phyloP scores from a whole-genome alignment of 2,888 invertebrate species.

The Pyrrhia umbra region DNA sequence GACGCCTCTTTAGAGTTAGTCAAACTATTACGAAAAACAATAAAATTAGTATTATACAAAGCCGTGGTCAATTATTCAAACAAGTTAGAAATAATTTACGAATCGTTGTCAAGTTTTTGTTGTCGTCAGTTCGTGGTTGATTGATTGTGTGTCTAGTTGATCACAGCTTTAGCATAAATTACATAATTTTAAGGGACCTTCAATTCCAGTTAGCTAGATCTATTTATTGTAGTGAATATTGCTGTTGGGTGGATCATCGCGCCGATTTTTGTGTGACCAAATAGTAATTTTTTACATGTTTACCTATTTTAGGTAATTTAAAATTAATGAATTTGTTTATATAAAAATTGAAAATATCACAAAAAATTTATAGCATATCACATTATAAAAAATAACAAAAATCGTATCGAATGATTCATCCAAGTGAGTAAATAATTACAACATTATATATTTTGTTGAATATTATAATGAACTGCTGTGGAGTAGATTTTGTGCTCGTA shows the following conservation, averaged over 20 bases:
- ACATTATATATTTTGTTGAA: slow-evolving; percentile 86
- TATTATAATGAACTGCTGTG: slow-evolving; percentile 85
- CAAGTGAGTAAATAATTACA: slow-evolving; percentile 83
- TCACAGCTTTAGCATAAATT: slow-evolving; percentile 86
- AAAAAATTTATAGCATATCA: slow-evolving; percentile 89
- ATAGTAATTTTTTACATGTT: slow-evolving; percentile 87
- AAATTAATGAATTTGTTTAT: slow-evolving; percentile 80
- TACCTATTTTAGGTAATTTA: slow-evolving; percentile 84
- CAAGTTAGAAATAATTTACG: slow-evolving; percentile 61
- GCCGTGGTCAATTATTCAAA: slow-evolving; percentile 86
- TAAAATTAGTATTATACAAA: slow-evolving; percentile 87
- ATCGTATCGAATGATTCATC: slow-evolving; percentile 79
- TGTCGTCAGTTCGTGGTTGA: slow-evolving; percentile 54
- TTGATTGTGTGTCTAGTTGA: slow-evolving; percentile 79
- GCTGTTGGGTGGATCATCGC: slow-evolving; percentile 83
- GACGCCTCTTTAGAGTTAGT: slow-evolving; percentile 89
- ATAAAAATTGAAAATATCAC: slow-evolving; percentile 84
- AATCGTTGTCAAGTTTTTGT: slow-evolving; percentile 60
- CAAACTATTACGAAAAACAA: slow-evolving; percentile 85
- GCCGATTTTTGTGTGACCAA: slow-evolving; percentile 86
- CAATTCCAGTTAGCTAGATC: slow-evolving; percentile 90
- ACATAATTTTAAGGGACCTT: slow-evolving; percentile 90
- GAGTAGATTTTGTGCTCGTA: slow-evolving; percentile 85
- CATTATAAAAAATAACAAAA: slow-evolving; percentile 77
- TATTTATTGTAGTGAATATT: slow-evolving; percentile 88